Evolutionary conservation across 2,888 invertebrate genomes (phyloP), one percentile per base, ranked within the genome.

Genomic region (Andricus curvator): DNA sequence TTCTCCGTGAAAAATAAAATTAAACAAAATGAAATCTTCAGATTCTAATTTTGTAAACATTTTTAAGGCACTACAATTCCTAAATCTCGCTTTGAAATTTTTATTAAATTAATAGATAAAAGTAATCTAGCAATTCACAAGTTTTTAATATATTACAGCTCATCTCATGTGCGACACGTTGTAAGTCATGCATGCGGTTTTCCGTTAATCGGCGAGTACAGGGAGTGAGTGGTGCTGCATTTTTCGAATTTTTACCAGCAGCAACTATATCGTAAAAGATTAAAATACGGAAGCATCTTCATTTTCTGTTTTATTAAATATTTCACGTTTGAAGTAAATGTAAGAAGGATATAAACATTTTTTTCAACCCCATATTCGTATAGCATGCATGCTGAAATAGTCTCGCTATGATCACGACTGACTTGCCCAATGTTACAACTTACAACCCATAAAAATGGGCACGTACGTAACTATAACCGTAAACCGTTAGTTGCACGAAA

Each of bases 401-500:
- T 29, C 64, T 25, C 25, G 62, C 15, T 25, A 15, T 29, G 62
- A 62, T 33, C n/a, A 41, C 33, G n/a, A 67, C 33, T 20, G 8
- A 56, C 51, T 74, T 56, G 56, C 13, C 74, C 33, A 74, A 74
- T 74, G 11, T 70, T 70, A 51, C 29, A 33, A n/a, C 33, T 37
- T 74, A 51, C 29, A 74, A 22, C 56, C 74, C n/a, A 74, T 33
- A 74, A 74, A 74, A 74, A 51, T 60, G 56, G 33, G 60, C 51
- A 74, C 37, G 51, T 56, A 33, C n/a, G 33, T 74, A 56, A 74
- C 74, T 74, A 74, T 74, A 74, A 60, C 56, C 74, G 33, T 60
- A n/a, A 33, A 74, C 74, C 74, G 74, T 74, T 60, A 74, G 37
- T 37, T 70, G 20, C 70, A 33, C 74, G 33, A 29, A 74, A 70